These are phyloP conservation scores for Orchesella cincta DNA, from an alignment of 1,140 invertebrate species.

Conservation along the genomic window DNA sequence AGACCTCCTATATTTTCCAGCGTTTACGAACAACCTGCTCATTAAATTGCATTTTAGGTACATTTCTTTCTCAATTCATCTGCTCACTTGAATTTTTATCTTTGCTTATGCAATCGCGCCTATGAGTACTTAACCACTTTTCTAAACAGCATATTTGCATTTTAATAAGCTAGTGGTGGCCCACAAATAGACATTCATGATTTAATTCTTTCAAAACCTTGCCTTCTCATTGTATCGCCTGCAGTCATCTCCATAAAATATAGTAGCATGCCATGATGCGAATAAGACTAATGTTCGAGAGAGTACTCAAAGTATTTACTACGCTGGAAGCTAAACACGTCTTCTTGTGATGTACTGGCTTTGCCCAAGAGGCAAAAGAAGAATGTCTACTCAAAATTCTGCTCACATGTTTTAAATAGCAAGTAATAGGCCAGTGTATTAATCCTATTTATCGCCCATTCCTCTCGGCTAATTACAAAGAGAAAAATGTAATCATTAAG, in stretches of 20 bases:
- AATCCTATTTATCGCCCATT: neutral
- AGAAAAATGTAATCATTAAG: neutral
- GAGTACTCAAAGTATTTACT: too few species aligned
- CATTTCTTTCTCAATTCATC: neutral
- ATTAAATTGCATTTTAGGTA: neutral
- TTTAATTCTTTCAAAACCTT: too few species aligned
- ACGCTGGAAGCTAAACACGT: neutral
- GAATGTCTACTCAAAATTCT: neutral
- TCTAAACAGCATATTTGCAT: neutral
- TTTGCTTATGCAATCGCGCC: neutral
- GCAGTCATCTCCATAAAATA: too few species aligned
- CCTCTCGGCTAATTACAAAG: neutral
- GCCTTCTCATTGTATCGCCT: too few species aligned
- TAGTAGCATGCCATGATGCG: too few species aligned
- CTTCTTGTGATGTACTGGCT: neutral
- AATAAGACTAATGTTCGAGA: too few species aligned
- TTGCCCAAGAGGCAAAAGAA: neutral
- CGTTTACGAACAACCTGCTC: neutral
- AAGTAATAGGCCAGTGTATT: neutral
- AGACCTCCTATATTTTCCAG: neutral
- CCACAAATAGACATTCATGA: neutral
- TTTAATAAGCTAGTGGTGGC: neutral
- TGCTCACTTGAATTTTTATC: neutral
- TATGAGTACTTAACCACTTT: too few species aligned
- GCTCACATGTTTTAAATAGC: neutral